Conservation (phyloP, 1,140 invertebrate genomes). For the Ganaspis sp. region DNA sequence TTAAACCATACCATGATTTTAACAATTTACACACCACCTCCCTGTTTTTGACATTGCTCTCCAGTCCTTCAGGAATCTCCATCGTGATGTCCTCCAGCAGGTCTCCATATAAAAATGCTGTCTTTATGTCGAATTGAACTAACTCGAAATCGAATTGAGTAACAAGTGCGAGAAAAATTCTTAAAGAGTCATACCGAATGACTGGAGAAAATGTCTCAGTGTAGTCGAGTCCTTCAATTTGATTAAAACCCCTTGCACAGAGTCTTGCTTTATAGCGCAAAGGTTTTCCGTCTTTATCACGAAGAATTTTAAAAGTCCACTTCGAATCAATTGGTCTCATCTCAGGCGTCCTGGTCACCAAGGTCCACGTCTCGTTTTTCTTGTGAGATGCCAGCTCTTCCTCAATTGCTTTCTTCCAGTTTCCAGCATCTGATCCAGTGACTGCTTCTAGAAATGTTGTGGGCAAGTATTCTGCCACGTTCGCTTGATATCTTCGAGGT, state of each 20-base stretch:
- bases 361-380: conserved; percentile 63
- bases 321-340: conserved; percentile 53
- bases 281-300: background rate
- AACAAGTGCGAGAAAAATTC: background rate
- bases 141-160: background rate
- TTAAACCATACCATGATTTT: conserved; percentile 56
- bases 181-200: conserved; percentile 38
- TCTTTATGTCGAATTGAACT: background rate
- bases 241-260: conserved; percentile 55
- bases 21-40: background rate
- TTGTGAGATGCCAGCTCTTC: conserved; percentile 60
- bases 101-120: background rate
- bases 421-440: conserved; percentile 35
- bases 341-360: conserved; percentile 45
- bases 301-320: conserved; percentile 58
- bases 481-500: conserved; percentile 23
- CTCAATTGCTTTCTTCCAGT: conserved; percentile 65
- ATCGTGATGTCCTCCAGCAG: background rate
- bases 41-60: background rate
- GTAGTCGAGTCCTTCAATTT: conserved; percentile 56
- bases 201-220: conserved; percentile 60
- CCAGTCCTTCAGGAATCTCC: background rate
- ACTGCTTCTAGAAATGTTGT: conserved; percentile 62
- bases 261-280: conserved; percentile 54
- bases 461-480: conserved; percentile 44